Evolutionary conservation across 2,797 vertebrate species (phyloP), one percentile per base, ranked within the genome.

Genomic region (Smutsia temminckii): DNA sequence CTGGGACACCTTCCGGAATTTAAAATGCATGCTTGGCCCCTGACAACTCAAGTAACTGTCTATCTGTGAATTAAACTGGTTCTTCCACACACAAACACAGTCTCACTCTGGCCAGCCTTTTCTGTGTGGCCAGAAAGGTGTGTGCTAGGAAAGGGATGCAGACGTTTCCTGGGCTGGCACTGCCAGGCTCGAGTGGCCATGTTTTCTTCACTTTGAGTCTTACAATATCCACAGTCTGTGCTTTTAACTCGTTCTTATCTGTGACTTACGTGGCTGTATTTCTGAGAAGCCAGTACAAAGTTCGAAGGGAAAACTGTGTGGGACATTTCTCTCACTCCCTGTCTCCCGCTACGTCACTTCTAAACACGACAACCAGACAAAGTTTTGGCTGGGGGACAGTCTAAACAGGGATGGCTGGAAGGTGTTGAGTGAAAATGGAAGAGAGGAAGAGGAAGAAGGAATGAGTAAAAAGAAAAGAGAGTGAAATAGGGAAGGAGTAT

Each of bases 1-100:
- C 63, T 85, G n/a, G 46, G 37, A 72, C 59, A 81, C 37, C 51
- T 88, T 78, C 71, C 72, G 74, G 86, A 96, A 89, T 96, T 88
- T 86, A 79, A 96, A 95, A 69, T 53, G 75, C 16, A 77, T 74
- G 29, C 61, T 78, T 93, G 80, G 49, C 17, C 16, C 49, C 49
- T 63, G 71, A 72, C 75, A 93, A 68, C 85, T 61, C 23, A 87
- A 95, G 59, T 20, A 23, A 61, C 40, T 84, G 11, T 94, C 40
- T 49, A 91, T 46, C 46, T 5, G 29, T 89, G 59, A 53, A 53
- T 83, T 51, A 6, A 4, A 42, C 12, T 83, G 27, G 18, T 83
- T 91, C 42, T 68, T 92, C 88, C 27, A 64, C 17, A 34, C 78
- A 75, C 18, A 91, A 40, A 95, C 37, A 21, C 13, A 37, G 64